A percentile compares a stretch with the other conserved stretches of the same genome.
phyloP scores from a whole-genome alignment of 23 tunicate species.

The Diplosoma virens region DNA sequence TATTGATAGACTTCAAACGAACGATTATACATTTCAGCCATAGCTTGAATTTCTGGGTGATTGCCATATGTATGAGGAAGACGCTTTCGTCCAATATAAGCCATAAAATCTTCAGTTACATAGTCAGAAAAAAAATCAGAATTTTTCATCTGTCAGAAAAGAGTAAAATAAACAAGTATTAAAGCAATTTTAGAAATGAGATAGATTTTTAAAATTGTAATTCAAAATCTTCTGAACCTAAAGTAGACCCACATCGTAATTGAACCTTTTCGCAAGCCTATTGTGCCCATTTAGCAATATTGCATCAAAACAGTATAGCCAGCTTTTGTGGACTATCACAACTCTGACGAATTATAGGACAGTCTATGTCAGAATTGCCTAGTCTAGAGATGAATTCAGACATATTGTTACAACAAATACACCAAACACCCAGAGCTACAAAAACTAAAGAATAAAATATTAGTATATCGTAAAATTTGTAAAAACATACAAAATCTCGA shows the following conservation, averaged over 20 bases:
- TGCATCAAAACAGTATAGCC: not conserved
- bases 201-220: not conserved
- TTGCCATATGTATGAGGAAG: conserved; percentile 71
- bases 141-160: conserved; percentile 63
- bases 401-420: too few species aligned
- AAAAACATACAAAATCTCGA: too few species aligned
- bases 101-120: conserved; percentile 85
- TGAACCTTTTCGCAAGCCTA: not conserved
- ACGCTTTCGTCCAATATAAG: conserved; percentile 77
- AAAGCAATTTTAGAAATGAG: not conserved
- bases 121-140: conserved; percentile 84
- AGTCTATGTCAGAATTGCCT: too few species aligned
- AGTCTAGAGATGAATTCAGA: too few species aligned
- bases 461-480: too few species aligned
- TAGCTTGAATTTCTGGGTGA: conserved; percentile 97
- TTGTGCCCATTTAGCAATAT: not conserved
- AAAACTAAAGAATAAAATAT: too few species aligned
- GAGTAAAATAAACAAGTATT: not conserved
- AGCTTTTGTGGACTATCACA: not conserved
- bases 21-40: conserved; percentile 95
- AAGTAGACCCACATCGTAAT: not conserved
- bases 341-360: not conserved
- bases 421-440: too few species aligned
- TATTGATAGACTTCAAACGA: conserved; percentile 86
- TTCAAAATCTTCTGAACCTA: not conserved